Evolutionary conservation across 2,888 invertebrate genomes (phyloP), one percentile per base, ranked within the genome.

Genomic region (Eurois occulta): DNA sequence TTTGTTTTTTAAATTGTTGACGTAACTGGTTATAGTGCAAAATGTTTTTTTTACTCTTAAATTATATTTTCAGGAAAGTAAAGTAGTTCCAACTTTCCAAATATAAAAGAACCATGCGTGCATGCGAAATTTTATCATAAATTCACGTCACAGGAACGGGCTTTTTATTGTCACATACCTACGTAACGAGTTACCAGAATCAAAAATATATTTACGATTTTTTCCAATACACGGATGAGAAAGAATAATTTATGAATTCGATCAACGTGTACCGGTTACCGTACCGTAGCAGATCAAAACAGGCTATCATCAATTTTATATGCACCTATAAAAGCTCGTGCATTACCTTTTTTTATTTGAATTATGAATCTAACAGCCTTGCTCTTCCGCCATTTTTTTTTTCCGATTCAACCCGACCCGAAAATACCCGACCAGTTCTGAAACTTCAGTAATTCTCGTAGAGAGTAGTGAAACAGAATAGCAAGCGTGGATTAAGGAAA

Each of bases 211-310:
- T 46, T 35, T 41, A 72, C 67, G 48, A 62, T 46, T 48, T 48
- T 48, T 24, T 41, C 46, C 35, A 48, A 35, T 43, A 46, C 21
- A 7, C 16, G 32, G 21, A 70, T 70, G 52, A 79, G 8, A 21
- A 11, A 60, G 67, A 80, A 79, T 84, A 71, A 84, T 80, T 55
- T 68, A 84, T 80, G 55, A 62, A 80, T 84, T 32, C 62, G 46
- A 60, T 62, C 38, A 48, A 71, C 35, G 35, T 55, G 28, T 35
- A 16, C 48, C 71, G 62, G 60, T 35, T 80, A 38, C 60, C 38
- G 21, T 65, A 62, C 24, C 11, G 7, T 70, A 10, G 52, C 35
- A 66, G 38, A 77, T 69, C 32, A 60, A 78, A 77, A 65, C 32
- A 77, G 18, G 21, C 28, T 66, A 38, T 10, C n/a, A 46, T 78